phyloP scores from a whole-genome alignment of 2,113 vertebrate species.

The Aspidoscelis tigris region DNA sequence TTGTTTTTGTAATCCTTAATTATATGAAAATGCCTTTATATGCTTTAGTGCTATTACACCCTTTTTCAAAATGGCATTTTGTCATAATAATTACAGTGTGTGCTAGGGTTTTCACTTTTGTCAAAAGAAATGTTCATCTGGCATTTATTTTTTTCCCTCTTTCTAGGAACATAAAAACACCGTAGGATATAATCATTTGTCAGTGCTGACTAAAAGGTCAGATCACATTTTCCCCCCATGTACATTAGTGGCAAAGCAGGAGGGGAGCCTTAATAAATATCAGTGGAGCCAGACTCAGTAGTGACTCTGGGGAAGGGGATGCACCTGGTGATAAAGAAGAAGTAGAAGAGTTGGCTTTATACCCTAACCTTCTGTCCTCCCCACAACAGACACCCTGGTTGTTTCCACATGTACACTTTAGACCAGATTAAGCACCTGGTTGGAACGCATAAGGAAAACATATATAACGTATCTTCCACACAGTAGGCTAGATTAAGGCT shows the following conservation, averaged over 20 bases:
- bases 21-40: slow-evolving; percentile 1
- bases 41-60: neutral
- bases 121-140: neutral
- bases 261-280: neutral
- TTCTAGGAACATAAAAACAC: slow-evolving; percentile 7
- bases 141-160: slow-evolving; percentile 11
- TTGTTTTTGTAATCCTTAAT: slow-evolving; percentile 15
- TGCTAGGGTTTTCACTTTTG: neutral
- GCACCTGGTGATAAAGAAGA: neutral
- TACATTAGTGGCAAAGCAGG: neutral
- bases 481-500: no score
- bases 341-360: no score
- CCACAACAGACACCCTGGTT: no score
- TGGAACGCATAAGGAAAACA: no score
- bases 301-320: neutral
- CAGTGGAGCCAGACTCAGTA: neutral
- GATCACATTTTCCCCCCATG: neutral
- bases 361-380: no score
- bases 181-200: neutral
- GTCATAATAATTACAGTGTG: slow-evolving; percentile 7
- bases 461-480: no score
- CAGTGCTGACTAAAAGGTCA: slow-evolving; percentile 4
- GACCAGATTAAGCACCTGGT: no score
- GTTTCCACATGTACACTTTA: no score
- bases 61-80: slow-evolving; percentile 3